Evolutionary conservation across 2,888 invertebrate species (phyloP), one percentile per base, ranked within the genome.

Genomic region (Periphyllus acericola): DNA sequence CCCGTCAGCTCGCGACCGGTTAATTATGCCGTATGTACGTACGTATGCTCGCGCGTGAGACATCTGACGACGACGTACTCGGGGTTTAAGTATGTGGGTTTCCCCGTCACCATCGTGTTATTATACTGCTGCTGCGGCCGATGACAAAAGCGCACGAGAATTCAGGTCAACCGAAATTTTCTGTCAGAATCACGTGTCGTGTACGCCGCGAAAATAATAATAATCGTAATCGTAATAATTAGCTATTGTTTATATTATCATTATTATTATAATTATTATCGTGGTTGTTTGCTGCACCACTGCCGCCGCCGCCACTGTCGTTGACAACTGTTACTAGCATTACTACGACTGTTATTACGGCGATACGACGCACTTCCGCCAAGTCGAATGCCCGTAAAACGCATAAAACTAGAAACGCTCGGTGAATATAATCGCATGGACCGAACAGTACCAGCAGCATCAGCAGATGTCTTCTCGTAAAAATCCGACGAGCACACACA

Each of bases 101-200:
- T 25, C 21, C 21, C 60, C 60, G 9, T 6, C 60, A 14, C 1
- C 1, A 46, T 46, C 46, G 14, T 46, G 14, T 9, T 52, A 52
- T 9, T 52, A 52, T 52, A 52, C 9, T 52, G 9, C 2, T 60
- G 25, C 9, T 6, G 60, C 21, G 25, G 21, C 14, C 60, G 60
- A 6, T 46, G 46, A 60, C 60, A 25, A 46, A 46, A 19, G 60
- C 25, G 60, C 21, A 21, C 40, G 74, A 36, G 40, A 25, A 74
- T 74, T 19, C 29, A 76, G 46, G 76, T 46, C 76, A 29, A 29
- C 75, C 46, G 29, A 76, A 46, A 76, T 46, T n/a, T 76, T 29
- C 46, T 9, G 76, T 76, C 9, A 40, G 46, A 76, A 76, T 76
- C 46, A 76, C 76, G 46, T 29, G 76, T 76, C 17, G 6, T 17